These are phyloP conservation scores for Caenorhabditis zanzibari DNA, from an alignment of 2,888 invertebrate genomes.

Conservation along the genomic window DNA sequence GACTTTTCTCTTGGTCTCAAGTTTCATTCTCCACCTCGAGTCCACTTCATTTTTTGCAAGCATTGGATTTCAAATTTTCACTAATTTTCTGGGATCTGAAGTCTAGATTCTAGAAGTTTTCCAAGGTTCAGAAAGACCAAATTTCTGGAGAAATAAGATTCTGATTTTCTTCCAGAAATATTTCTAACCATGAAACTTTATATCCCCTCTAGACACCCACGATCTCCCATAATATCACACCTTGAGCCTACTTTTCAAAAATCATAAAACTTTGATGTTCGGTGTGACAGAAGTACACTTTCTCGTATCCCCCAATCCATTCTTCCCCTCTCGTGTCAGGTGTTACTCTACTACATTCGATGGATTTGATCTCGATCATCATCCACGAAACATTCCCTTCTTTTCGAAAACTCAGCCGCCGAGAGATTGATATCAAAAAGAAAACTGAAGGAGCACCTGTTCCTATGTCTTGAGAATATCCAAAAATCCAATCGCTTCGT, in stretches of 20 bases:
- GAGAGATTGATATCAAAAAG: conserved; percentile 1
- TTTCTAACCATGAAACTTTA: neutral
- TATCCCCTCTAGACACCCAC: neutral
- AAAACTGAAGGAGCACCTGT: neutral
- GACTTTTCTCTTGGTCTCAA: conserved; percentile 2
- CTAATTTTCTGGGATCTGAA: neutral
- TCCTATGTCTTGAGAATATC: too few relatives aligned
- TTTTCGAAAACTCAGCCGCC: neutral
- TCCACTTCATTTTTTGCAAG: neutral
- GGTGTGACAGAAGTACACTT: conserved; percentile 6
- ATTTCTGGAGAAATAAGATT: too few relatives aligned
- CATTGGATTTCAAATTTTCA: conserved; percentile 18
- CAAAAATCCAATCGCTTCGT: too few relatives aligned
- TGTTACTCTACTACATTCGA: neutral
- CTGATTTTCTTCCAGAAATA: too few relatives aligned
- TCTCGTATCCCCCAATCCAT: neutral
- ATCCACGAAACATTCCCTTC: conserved; percentile 2
- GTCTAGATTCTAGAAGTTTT: too few relatives aligned
- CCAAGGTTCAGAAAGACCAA: too few relatives aligned
- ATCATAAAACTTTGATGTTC: conserved; percentile 18
- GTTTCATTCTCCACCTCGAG: neutral
- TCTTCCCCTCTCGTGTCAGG: neutral
- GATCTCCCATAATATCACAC: neutral
- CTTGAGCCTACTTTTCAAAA: neutral
- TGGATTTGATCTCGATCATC: conserved; percentile 4